Evolutionary conservation across 1,140 invertebrate genomes (phyloP), one percentile per base, ranked within the genome.

Genomic region (Dermatophagoides farinae): DNA sequence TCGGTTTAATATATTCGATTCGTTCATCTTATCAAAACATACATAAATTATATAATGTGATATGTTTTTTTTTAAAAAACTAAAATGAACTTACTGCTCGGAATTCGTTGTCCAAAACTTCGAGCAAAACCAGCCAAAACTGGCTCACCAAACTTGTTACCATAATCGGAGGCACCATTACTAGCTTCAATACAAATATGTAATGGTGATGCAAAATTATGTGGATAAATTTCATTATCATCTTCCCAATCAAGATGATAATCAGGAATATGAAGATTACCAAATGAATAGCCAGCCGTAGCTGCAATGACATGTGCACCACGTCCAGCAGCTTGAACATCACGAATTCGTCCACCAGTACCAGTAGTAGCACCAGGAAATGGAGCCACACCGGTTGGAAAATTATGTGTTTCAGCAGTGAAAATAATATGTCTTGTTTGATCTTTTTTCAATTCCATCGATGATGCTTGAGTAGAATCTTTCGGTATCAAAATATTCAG

Each of bases 331-430:
- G 83, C 85, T 72, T 97, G 89, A 0, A 96, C 86, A 74, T 98
- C 93, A 61, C 93, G 74, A 57, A 98, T 83, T 57, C 93, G 75
- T 0, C 93, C 93, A 5, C 93, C 93, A 38, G 91, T 95, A 58
- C 49, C 53, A 41, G 67, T 68, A 5, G 91, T 91, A 0, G 93
- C 92, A 6, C 93, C 93, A 76, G 89, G 92, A 66, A 71, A 78
- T 25, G 78, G 75, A 53, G 75, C 75, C 40, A 78, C 77, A 49
- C 88, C 92, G 44, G 93, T 98, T 8, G 93, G 93, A 77, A 97
- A 97, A 70, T 98, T 97, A 71, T 98, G 93, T 0, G 93, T 98
- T 75, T 98, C 93, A 0, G 93, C 93, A 9, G 93, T 97, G 66
- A 97, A 97, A 68, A 95, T 91, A n/a, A 97, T 80, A 73, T 98